A percentile compares a stretch with the other conserved stretches of the same genome.
phyloP scores from a whole-genome alignment of 2,113 vertebrate species.

The Taxidea taxus region DNA sequence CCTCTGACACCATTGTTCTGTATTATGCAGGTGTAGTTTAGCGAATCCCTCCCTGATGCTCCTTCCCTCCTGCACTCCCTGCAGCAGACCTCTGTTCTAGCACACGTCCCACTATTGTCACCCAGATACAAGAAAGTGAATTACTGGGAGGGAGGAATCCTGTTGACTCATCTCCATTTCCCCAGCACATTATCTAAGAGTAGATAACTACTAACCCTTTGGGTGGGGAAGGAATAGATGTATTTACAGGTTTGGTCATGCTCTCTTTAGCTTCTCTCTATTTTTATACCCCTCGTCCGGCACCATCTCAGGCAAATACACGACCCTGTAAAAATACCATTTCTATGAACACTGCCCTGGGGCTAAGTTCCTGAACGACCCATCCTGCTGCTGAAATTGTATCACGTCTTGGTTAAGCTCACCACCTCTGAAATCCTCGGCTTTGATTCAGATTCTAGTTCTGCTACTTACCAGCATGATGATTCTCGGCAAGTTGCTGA shows the following conservation, averaged over 20 bases:
- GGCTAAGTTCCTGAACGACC: not conserved
- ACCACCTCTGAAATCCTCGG: not conserved
- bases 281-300: not conserved
- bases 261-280: not conserved
- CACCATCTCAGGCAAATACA: not conserved
- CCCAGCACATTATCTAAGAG: not conserved
- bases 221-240: not conserved
- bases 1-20: not conserved
- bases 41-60: not conserved
- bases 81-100: not conserved
- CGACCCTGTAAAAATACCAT: not conserved
- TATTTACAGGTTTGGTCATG: constrained; percentile 2
- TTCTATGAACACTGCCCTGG: not conserved
- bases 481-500: not conserved
- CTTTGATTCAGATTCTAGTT: not conserved
- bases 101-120: not conserved
- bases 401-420: not conserved
- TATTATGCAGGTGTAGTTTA: not conserved
- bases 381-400: not conserved
- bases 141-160: not conserved
- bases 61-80: not conserved
- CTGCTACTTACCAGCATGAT: not conserved
- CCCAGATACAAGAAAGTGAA: not conserved
- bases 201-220: not conserved
- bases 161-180: not conserved